These are phyloP conservation scores for Fulmarus glacialis DNA, from an alignment of 2,113 vertebrate genomes.

Conservation along the genomic window DNA sequence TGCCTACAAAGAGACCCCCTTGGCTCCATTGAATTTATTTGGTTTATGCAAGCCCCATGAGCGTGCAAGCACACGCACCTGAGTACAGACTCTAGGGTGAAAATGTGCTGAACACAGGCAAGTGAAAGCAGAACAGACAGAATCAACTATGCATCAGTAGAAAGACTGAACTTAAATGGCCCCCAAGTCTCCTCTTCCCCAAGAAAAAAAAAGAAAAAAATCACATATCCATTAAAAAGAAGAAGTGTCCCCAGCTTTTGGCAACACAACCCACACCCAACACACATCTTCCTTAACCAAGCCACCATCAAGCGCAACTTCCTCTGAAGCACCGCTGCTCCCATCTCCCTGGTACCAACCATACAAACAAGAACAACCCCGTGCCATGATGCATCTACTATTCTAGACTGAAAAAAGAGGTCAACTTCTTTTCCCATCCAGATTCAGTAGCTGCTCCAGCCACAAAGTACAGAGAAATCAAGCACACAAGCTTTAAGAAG, in stretches of 20 bases:
- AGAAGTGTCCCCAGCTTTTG: background rate
- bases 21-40: background rate
- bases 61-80: background rate
- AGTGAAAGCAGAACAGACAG: background rate
- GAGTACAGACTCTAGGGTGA: background rate
- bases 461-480: rapidly evolving
- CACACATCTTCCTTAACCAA: background rate
- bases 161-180: background rate
- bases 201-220: background rate
- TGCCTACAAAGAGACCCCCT: background rate
- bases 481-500: background rate
- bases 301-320: background rate
- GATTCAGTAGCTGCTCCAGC: background rate
- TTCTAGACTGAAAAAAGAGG: background rate
- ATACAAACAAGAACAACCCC: background rate
- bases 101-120: rapidly evolving
- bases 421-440: background rate
- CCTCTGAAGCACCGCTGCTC: background rate
- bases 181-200: background rate
- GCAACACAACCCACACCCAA: background rate
- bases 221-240: rapidly evolving
- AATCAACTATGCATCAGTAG: background rate
- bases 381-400: rapidly evolving
- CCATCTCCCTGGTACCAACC: background rate
- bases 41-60: background rate